Conservation (phyloP, 2,797 vertebrate species). For the Emydoidea blandingii region DNA sequence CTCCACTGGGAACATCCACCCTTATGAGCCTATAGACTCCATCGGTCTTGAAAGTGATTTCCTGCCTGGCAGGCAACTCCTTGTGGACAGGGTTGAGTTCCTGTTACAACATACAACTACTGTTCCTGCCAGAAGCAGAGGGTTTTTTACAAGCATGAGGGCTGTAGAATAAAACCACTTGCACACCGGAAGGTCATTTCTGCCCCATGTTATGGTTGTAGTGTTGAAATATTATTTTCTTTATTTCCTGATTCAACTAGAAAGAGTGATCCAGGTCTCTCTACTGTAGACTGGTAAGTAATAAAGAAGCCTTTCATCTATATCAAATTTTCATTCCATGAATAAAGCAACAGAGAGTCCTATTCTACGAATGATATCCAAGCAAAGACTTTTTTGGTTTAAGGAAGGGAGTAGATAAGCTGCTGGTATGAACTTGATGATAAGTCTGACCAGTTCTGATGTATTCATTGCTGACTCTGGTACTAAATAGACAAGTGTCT, state of each 20-base stretch:
- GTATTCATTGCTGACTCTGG: neutral
- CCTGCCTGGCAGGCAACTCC: neutral
- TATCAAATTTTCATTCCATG: neutral
- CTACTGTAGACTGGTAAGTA: neutral
- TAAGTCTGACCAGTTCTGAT: rapidly evolving
- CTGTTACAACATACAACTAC: neutral
- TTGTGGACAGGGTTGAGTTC: neutral
- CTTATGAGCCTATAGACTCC: neutral
- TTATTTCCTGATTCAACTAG: neutral
- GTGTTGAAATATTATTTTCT: neutral
- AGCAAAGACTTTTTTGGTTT: neutral
- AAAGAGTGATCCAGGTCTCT: neutral
- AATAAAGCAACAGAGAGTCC: too few relatives aligned
- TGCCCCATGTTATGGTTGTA: neutral
- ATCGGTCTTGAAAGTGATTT: neutral
- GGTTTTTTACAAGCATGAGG: neutral
- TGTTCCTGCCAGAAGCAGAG: neutral
- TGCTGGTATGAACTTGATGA: too few relatives aligned
- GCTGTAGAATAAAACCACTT: neutral
- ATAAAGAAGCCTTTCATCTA: neutral
- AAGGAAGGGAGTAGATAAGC: neutral
- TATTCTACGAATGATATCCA: neutral
- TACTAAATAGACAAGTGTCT: neutral
- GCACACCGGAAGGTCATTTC: neutral
- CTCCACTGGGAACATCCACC: neutral